These are phyloP conservation scores for Galaxea fascicularis DNA, from an alignment of 92 coral and sea anemone species.

Conservation along the genomic window DNA sequence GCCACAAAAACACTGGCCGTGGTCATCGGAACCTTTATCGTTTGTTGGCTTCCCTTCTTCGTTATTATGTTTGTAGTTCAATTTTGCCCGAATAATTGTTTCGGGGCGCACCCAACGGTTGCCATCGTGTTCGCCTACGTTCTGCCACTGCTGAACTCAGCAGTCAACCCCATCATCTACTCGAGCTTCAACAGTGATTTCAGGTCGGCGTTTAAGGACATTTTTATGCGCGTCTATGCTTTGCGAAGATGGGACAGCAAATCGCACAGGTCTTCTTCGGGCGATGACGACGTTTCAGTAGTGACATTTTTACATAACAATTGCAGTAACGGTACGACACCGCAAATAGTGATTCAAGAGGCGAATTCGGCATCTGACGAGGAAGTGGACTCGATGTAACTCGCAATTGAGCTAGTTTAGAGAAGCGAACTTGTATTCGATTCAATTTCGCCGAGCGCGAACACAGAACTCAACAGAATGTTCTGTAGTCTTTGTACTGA, in stretches of 20 bases:
- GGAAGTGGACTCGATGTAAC: slow-evolving; percentile 22
- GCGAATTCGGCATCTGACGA: slow-evolving; percentile 59
- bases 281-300: slow-evolving; percentile 50
- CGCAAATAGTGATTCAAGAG: slow-evolving; percentile 80
- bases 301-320: slow-evolving; percentile 39
- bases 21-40: slow-evolving; percentile 90
- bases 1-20: slow-evolving; percentile 97
- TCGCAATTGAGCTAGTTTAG: background rate
- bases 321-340: slow-evolving; percentile 64
- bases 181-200: slow-evolving; percentile 95
- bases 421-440: background rate
- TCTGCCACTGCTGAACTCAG: slow-evolving; percentile 89
- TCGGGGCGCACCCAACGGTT: slow-evolving; percentile 50
- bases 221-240: slow-evolving; percentile 67
- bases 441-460: background rate
- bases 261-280: slow-evolving; percentile 22
- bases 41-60: slow-evolving; percentile 95
- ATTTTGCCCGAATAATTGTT: slow-evolving; percentile 67
- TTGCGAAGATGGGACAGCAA: slow-evolving; percentile 18
- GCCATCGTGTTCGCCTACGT: slow-evolving; percentile 89
- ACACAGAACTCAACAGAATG: too few species aligned
- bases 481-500: too few species aligned
- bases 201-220: slow-evolving; percentile 85
- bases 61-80: slow-evolving; percentile 83
- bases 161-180: slow-evolving; percentile 93